Conservation (phyloP, 2,888 invertebrate genomes). For the Allacma fusca region DNA sequence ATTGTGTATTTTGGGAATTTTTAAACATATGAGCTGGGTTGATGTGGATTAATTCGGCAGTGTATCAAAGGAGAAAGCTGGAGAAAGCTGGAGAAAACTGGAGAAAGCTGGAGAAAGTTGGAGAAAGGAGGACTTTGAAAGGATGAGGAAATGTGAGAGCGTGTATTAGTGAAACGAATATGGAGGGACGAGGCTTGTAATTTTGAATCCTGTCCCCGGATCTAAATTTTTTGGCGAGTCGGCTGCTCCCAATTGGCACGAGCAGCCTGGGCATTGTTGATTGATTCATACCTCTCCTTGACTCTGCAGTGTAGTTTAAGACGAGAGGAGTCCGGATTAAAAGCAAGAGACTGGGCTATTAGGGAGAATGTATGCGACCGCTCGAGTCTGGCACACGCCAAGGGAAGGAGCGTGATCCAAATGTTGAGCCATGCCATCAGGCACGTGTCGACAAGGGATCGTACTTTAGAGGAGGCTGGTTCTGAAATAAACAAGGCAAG, state of each 20-base stretch:
- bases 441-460: constrained; percentile 2
- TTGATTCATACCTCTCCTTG: constrained; percentile 22
- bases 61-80: too few species aligned
- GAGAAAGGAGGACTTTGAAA: too few species aligned
- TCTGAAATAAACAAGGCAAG: not conserved
- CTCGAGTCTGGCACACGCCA: constrained; percentile 19
- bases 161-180: too few species aligned
- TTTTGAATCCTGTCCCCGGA: not conserved
- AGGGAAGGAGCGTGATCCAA: not conserved
- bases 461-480: too few species aligned
- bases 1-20: too few species aligned
- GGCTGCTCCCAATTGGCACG: constrained; percentile 28
- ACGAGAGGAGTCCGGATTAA: not conserved
- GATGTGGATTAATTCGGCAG: too few species aligned
- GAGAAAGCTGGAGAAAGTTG: too few species aligned
- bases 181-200: not conserved
- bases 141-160: not conserved
- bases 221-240: constrained; percentile 24
- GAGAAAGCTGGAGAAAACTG: too few species aligned
- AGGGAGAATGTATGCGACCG: constrained; percentile 28
- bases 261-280: not conserved
- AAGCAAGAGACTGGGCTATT: constrained; percentile 18
- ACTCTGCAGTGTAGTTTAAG: not conserved
- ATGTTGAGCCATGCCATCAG: constrained; percentile 5
- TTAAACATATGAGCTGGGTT: too few species aligned